phyloP scores from a whole-genome alignment of 2,113 vertebrate genomes.

The Oreochromis niloticus region DNA sequence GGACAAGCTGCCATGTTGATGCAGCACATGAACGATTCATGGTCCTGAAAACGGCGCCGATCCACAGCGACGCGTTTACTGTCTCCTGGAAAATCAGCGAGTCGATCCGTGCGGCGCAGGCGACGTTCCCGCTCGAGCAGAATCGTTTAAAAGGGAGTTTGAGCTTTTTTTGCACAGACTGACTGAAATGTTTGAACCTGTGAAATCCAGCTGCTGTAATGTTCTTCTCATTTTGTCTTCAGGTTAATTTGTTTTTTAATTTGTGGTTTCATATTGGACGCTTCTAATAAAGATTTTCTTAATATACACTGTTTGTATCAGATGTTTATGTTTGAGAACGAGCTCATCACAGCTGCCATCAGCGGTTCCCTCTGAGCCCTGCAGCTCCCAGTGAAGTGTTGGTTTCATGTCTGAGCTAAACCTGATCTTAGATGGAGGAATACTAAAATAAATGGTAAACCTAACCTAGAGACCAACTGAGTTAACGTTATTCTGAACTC shows the following conservation, averaged over 20 bases:
- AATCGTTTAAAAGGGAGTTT: background rate
- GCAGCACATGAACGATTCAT: background rate
- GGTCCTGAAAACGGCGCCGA: background rate
- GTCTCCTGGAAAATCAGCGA: background rate
- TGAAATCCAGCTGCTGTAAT: background rate
- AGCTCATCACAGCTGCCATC: background rate
- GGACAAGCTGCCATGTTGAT: background rate
- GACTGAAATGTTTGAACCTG: background rate
- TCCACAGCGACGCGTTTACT: fast-evolving
- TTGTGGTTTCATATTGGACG: background rate
- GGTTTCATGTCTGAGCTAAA: background rate
- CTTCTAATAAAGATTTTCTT: background rate
- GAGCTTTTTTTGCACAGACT: background rate
- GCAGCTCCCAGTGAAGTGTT: background rate
- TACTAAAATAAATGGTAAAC: fast-evolving
- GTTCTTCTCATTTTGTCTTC: background rate
- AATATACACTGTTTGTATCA: background rate
- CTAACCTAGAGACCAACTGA: background rate
- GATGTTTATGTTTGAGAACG: background rate
- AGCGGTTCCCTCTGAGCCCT: background rate
- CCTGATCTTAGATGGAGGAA: background rate
- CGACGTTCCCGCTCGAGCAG: background rate
- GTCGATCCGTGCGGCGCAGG: background rate
- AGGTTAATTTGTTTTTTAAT: background rate
- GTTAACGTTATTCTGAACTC: background rate